Evolutionary conservation across 53 echinoderm and acorn worm genomes (phyloP), one percentile per base, ranked within the genome.

Genomic region (Hippasteria phrygiana): DNA sequence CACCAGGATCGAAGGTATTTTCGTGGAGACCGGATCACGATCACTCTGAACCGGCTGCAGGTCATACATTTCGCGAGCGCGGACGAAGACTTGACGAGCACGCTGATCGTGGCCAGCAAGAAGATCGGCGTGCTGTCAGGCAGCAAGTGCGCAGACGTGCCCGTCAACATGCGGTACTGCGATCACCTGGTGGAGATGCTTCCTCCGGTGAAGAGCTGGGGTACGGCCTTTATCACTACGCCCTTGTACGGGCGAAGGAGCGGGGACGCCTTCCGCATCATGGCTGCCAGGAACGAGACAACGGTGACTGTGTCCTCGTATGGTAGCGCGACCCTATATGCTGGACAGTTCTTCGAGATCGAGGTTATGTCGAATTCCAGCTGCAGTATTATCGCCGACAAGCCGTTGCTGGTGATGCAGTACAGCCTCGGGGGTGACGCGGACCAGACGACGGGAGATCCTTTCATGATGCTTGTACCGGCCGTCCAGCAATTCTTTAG

Each of bases 381-480:
- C 74, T 69, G 92, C 1, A 90, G 80, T n/a, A 93, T 97, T 13
- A 80, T 59, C 9, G 70, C 93, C 2, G 69, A 92, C 56, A 82
- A 93, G n/a, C 95, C 97, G 1, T 81, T 95, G 28, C 92, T 95
- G 37, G 90, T 97, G 14, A 88, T 97, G 79, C 97, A 97, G 78
- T 97, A 93, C 67, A 95, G 92, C 43, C 93, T 95, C 62, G 97
- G 97, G 8, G 95, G 95, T 7, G 80, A 74, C 38, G 88, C 92
- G 7, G 97, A 97, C 59, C 83, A 87, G 38, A 88, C 95, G 41
- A 80, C 55, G 38, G 95, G 92, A 4, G 97, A 97, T 47, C 97
- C 97, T 9, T 97, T 95, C 54, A 97, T 97, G 97, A 97, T 93
- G 91, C 54, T 93, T 12, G 95, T 97, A 5, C 97, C 97, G 9